These are phyloP conservation scores for Lepilemur ruficaudatus DNA, from an alignment of 2,797 vertebrate species.

Conservation along the genomic window DNA sequence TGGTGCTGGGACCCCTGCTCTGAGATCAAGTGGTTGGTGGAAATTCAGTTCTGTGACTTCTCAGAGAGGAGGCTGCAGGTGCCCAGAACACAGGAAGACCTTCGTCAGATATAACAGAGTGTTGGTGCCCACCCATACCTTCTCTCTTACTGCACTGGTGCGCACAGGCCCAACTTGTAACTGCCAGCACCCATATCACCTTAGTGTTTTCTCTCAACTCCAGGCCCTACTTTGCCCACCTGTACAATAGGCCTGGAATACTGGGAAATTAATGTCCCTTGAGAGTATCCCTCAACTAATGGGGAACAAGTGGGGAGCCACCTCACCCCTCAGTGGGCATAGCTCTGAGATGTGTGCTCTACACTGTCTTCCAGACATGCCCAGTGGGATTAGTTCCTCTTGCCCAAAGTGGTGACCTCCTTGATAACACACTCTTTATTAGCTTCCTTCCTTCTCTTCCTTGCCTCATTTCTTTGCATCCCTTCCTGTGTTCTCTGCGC, in stretches of 20 bases:
- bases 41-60: background rate
- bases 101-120: background rate
- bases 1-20: background rate
- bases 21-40: background rate
- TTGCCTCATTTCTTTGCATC: background rate
- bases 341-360: background rate
- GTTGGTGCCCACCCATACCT: background rate
- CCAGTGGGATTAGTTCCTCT: background rate
- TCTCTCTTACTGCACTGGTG: too few species aligned
- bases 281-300: background rate
- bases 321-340: background rate
- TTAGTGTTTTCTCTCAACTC: background rate
- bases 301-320: background rate
- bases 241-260: background rate
- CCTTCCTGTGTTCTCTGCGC: background rate
- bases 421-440: background rate
- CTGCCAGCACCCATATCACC: background rate
- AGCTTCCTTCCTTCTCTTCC: background rate
- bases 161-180: background rate
- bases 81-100: background rate
- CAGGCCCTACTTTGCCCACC: background rate
- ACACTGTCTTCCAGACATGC: background rate
- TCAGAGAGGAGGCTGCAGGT: background rate
- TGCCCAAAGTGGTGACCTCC: background rate
- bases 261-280: background rate